A percentile compares a stretch with the other conserved stretches of the same genome.
Conservation (phyloP, 2,113 vertebrate genomes). For the Cyanocitta stelleri region DNA sequence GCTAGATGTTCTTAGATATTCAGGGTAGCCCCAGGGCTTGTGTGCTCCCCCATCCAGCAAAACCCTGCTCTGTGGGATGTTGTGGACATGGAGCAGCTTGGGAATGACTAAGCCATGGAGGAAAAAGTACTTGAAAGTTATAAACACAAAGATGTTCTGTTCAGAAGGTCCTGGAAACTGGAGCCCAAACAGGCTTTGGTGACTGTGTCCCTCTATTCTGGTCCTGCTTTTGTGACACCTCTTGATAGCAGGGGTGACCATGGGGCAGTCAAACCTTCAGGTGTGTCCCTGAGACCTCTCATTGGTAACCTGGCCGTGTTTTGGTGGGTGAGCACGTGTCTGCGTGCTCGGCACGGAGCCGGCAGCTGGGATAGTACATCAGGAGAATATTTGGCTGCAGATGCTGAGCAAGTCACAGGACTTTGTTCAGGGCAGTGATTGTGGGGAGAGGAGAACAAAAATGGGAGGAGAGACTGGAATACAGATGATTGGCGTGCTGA, state of each 20-base stretch:
- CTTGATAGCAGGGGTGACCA: rapidly evolving
- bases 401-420: neutral
- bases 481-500: rapidly evolving
- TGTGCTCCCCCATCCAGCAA: neutral
- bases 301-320: rapidly evolving
- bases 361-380: neutral
- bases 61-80: neutral
- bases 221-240: neutral
- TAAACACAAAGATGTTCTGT: neutral
- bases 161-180: neutral
- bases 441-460: neutral
- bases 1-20: neutral
- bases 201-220: neutral
- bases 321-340: rapidly evolving
- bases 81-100: neutral
- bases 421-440: neutral
- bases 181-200: neutral
- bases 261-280: neutral
- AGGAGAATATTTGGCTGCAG: neutral
- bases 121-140: neutral
- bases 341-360: rapidly evolving
- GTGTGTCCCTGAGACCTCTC: neutral
- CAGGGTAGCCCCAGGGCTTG: neutral
- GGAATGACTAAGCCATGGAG: neutral
- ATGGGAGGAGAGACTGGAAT: neutral